A percentile compares a stretch with the other conserved stretches of the same genome.
Conservation (phyloP, 2,113 vertebrate genomes). For the Tichodroma muraria region DNA sequence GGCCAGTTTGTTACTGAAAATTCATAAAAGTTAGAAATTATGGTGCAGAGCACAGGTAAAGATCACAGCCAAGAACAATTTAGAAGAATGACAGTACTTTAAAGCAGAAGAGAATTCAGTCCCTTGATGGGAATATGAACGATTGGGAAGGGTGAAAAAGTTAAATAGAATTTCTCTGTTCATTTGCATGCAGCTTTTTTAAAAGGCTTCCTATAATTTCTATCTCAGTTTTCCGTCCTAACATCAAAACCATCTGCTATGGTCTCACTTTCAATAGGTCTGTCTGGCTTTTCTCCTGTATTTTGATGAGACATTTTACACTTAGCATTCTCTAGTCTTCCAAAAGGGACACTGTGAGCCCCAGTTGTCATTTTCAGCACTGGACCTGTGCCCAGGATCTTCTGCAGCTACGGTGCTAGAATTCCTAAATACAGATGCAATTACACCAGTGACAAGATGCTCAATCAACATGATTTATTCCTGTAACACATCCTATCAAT, state of each 20-base stretch:
- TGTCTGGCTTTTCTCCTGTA: background rate
- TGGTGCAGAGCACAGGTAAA: background rate
- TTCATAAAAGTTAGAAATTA: background rate
- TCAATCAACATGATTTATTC: constrained; percentile 28
- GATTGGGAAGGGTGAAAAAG: background rate
- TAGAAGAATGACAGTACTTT: background rate
- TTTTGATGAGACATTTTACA: constrained; percentile 23
- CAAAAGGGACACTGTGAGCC: background rate
- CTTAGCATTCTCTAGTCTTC: background rate
- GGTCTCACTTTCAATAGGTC: background rate
- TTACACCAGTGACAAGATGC: constrained; percentile 1
- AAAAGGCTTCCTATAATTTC: background rate
- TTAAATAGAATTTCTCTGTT: background rate
- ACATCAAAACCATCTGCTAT: background rate
- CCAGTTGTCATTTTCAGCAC: constrained; percentile 13
- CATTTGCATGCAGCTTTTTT: background rate
- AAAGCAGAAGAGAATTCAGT: background rate
- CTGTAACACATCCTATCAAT: background rate
- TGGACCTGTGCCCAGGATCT: constrained; percentile 13
- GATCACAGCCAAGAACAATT: background rate
- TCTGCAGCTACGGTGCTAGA: background rate
- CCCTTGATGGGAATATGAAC: background rate
- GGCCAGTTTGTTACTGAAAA: background rate
- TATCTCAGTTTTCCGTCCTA: background rate
- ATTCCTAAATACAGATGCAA: background rate